These are phyloP conservation scores for Lonchura striata DNA, from an alignment of 2,113 vertebrate species.

Conservation along the genomic window DNA sequence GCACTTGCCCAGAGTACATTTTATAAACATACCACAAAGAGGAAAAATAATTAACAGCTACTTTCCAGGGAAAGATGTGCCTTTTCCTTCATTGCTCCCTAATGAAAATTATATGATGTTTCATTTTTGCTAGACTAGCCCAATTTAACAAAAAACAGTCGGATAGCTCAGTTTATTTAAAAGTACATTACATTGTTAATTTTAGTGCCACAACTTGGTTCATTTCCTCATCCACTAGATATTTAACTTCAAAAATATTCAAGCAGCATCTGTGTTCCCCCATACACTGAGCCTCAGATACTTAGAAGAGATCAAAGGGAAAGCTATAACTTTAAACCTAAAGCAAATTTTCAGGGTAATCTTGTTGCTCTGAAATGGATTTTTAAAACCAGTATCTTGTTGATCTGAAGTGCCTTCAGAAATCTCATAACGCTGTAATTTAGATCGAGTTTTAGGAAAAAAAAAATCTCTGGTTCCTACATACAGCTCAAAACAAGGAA, in stretches of 20 bases:
- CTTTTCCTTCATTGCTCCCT: neutral
- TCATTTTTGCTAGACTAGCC: neutral
- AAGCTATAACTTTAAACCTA: slow-evolving; percentile 9
- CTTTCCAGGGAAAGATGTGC: neutral
- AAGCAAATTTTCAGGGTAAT: slow-evolving; percentile 30
- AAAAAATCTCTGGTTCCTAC: neutral
- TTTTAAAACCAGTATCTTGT: neutral
- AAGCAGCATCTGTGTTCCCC: neutral
- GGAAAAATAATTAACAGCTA: neutral
- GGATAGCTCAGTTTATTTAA: slow-evolving; percentile 27
- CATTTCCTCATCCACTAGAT: neutral
- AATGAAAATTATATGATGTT: neutral
- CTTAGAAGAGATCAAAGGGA: slow-evolving; percentile 25
- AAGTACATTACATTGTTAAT: neutral
- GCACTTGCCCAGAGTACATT: neutral
- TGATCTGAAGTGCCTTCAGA: slow-evolving; percentile 20
- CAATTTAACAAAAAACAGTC: slow-evolving; percentile 15
- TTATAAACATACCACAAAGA: neutral
- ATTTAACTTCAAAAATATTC: slow-evolving; percentile 23
- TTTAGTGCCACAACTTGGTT: neutral
- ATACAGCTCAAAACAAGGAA: neutral
- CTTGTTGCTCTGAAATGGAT: neutral
- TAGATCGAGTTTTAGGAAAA: neutral
- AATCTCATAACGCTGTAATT: neutral
- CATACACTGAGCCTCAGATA: neutral